These are phyloP conservation scores for Sinopyrophorus schimmeli DNA, from an alignment of 2,888 invertebrate species.

Conservation along the genomic window DNA sequence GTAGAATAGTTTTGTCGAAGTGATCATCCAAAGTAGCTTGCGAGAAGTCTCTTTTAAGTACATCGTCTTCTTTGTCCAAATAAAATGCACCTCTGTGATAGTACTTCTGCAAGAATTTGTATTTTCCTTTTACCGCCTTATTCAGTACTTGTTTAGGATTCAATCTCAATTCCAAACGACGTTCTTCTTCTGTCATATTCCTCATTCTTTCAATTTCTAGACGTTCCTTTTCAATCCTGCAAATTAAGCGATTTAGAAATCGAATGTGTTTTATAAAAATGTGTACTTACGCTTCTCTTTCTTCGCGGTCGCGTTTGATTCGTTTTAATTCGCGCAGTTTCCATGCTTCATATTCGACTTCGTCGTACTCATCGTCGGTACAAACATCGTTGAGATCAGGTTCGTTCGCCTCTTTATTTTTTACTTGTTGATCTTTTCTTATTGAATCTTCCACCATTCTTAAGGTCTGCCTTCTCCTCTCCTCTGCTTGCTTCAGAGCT, in stretches of 20 bases:
- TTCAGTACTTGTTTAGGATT: slow-evolving; percentile 95
- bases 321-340: slow-evolving; percentile 95
- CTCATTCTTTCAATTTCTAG: slow-evolving; percentile 87
- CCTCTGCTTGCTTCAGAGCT: slow-evolving; percentile 82
- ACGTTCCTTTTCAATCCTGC: slow-evolving; percentile 82
- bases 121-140: slow-evolving; percentile 95
- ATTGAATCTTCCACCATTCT: slow-evolving; percentile 89
- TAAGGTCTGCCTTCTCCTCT: slow-evolving; percentile 83
- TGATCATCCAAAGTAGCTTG: slow-evolving; percentile 97
- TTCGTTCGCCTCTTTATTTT: slow-evolving; percentile 68
- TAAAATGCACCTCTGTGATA: slow-evolving; percentile 99
- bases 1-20: slow-evolving; percentile 97
- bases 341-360: slow-evolving; percentile 97
- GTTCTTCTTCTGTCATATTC: slow-evolving; percentile 95
- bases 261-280: too few species aligned
- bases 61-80: slow-evolving; percentile 89
- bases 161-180: slow-evolving; percentile 81
- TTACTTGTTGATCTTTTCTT: slow-evolving; percentile 74
- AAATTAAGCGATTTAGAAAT: slow-evolving; percentile 44
- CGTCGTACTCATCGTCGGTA: slow-evolving; percentile 95
- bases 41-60: slow-evolving; percentile 91
- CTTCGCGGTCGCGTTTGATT: slow-evolving; percentile 94
- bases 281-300: slow-evolving; percentile 86
- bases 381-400: slow-evolving; percentile 83
- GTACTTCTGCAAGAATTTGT: slow-evolving; percentile 99